Evolutionary conservation across 2,797 vertebrate genomes (phyloP).

Genomic region (Nothura maculosa): DNA sequence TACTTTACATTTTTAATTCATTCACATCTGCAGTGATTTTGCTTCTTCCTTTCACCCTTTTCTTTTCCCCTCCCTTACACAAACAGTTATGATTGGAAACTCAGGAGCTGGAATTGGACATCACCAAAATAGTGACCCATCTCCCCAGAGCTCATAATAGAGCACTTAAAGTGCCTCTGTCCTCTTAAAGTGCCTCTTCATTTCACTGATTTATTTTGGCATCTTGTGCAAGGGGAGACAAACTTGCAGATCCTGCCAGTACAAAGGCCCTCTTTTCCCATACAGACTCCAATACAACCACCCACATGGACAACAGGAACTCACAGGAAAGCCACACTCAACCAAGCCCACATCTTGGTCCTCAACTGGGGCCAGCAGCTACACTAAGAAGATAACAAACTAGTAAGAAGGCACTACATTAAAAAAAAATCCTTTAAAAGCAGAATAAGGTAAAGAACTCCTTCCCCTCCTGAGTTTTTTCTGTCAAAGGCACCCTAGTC

Average conservation of each 20-base stretch:
- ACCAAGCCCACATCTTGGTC: neutral
- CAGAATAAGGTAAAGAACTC: neutral
- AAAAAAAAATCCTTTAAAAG: no score
- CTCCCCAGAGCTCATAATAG: neutral
- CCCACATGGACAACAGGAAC: neutral
- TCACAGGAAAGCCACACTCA: neutral
- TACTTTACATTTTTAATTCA: neutral
- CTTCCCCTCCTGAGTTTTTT: neutral
- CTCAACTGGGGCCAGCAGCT: neutral
- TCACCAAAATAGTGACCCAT: neutral
- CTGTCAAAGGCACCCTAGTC: neutral
- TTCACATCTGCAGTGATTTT: neutral
- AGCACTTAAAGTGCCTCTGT: neutral
- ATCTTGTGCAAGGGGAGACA: neutral
- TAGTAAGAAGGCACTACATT: neutral
- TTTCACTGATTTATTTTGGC: neutral
- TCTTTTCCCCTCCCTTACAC: neutral
- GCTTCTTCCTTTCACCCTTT: neutral
- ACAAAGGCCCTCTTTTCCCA: neutral
- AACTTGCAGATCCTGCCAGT: neutral
- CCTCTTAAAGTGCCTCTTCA: no score
- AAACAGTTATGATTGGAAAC: neutral
- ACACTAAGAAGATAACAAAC: neutral
- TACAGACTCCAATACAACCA: neutral
- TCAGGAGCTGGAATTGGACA: neutral